phyloP scores from a whole-genome alignment of 1,140 invertebrate species.

The Sogatella furcifera region DNA sequence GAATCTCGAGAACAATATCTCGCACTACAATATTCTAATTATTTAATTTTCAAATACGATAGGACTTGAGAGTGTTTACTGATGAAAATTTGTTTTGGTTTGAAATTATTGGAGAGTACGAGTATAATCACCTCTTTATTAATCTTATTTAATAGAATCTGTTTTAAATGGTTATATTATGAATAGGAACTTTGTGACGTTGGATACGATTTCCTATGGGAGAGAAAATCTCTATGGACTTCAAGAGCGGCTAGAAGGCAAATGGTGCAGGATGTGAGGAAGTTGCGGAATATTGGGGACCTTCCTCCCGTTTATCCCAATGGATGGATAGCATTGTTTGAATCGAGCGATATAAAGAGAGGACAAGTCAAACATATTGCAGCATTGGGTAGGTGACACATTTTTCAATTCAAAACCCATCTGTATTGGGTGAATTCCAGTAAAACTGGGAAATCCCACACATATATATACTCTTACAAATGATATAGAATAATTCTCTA shows the following conservation, averaged over 20 bases:
- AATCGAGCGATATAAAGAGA: constrained; percentile 49
- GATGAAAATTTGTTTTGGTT: too few relatives aligned
- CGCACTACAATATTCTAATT: too few relatives aligned
- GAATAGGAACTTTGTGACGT: constrained; percentile 33
- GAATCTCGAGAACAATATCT: too few relatives aligned
- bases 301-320: constrained; percentile 79
- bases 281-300: constrained; percentile 42
- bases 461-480: too few relatives aligned
- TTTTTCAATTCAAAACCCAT: not conserved
- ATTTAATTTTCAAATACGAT: too few relatives aligned
- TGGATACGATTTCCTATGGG: constrained; percentile 32
- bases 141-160: too few relatives aligned
- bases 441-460: too few relatives aligned
- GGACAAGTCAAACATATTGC: constrained; percentile 51
- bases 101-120: too few relatives aligned
- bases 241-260: constrained; percentile 29
- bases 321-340: constrained; percentile 74
- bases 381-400: constrained; percentile 45
- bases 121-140: too few relatives aligned
- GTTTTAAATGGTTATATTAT: too few relatives aligned
- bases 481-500: too few relatives aligned
- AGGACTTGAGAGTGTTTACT: too few relatives aligned
- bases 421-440: not conserved
- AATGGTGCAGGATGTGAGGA: constrained; percentile 33
- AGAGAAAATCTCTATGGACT: constrained; percentile 16